A percentile compares a stretch with the other conserved stretches of the same genome.
Conservation (phyloP, 2,888 invertebrate genomes). For the Catocala nupta region DNA sequence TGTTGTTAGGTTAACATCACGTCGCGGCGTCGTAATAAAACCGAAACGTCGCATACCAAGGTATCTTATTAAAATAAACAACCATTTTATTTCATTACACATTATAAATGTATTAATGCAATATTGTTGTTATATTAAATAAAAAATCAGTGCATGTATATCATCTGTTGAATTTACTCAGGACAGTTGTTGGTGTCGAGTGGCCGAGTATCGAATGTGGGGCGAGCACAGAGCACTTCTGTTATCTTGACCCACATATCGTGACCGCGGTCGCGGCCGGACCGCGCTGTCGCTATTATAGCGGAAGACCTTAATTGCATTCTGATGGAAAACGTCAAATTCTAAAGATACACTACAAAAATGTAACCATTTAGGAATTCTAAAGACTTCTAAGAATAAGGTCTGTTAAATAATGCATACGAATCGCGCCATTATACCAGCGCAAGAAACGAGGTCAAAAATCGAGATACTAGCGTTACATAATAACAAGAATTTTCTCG, state of each 20-base stretch:
- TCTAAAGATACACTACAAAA: slow-evolving; percentile 26
- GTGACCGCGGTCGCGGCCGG: slow-evolving; percentile 73
- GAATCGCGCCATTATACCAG: slow-evolving; percentile 3
- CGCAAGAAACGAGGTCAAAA: slow-evolving; percentile 17
- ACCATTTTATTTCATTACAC: too few species aligned
- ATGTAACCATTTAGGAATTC: not conserved
- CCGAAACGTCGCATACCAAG: too few species aligned
- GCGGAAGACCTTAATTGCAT: slow-evolving; percentile 71
- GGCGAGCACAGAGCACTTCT: slow-evolving; percentile 67
- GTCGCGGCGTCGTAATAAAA: too few species aligned
- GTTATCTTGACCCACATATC: slow-evolving; percentile 80
- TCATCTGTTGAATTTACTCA: slow-evolving; percentile 18
- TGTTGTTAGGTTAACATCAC: too few species aligned
- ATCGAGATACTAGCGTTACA: slow-evolving; percentile 13
- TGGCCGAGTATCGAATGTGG: slow-evolving; percentile 61
- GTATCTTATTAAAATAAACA: too few species aligned
- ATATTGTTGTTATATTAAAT: not conserved
- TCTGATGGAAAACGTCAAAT: slow-evolving; percentile 54
- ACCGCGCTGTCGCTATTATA: slow-evolving; percentile 59
- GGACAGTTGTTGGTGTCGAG: slow-evolving; percentile 26
- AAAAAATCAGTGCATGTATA: slow-evolving; percentile 2
- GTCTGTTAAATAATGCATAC: not conserved
- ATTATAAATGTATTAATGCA: too few species aligned
- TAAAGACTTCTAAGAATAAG: not conserved
- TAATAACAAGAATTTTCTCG: slow-evolving; percentile 2